phyloP scores from a whole-genome alignment of 1,140 invertebrate genomes.

The Drosophila rufa region DNA sequence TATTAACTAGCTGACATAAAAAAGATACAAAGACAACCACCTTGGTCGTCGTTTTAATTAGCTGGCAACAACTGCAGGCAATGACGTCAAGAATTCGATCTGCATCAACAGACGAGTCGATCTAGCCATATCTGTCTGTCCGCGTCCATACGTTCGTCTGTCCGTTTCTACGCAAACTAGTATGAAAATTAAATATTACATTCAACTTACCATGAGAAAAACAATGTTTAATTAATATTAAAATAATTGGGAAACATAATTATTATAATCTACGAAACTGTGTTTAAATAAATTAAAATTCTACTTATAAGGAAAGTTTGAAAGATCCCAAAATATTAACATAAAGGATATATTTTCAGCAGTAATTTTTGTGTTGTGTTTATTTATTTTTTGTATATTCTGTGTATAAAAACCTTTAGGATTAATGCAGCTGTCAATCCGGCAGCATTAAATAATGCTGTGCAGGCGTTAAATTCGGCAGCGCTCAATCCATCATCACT shows the following conservation, averaged over 20 bases:
- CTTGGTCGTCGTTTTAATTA: too few relatives aligned
- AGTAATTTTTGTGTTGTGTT: conserved; percentile 22
- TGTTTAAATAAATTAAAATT: background rate
- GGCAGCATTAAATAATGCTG: conserved; percentile 79
- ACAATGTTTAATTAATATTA: background rate
- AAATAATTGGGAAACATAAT: conserved; percentile 1
- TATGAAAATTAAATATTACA: too few relatives aligned
- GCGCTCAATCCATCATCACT: conserved; percentile 78
- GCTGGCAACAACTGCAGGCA: too few relatives aligned
- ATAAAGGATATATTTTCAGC: conserved; percentile 4
- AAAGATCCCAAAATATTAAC: conserved; percentile 8
- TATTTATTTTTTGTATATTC: conserved; percentile 46
- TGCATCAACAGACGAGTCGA: too few relatives aligned
- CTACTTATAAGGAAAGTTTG: background rate
- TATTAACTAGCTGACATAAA: too few relatives aligned
- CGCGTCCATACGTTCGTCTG: too few relatives aligned
- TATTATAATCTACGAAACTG: background rate
- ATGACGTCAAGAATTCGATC: too few relatives aligned
- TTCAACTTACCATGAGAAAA: background rate
- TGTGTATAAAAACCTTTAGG: conserved; percentile 63
- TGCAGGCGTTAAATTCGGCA: conserved; percentile 78
- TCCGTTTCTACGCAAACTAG: too few relatives aligned
- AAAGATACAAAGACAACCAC: too few relatives aligned
- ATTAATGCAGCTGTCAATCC: conserved; percentile 81
- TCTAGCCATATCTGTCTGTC: too few relatives aligned